Evolutionary conservation across 2,888 invertebrate genomes (phyloP).

Genomic region (Palloptera scutellata): DNA sequence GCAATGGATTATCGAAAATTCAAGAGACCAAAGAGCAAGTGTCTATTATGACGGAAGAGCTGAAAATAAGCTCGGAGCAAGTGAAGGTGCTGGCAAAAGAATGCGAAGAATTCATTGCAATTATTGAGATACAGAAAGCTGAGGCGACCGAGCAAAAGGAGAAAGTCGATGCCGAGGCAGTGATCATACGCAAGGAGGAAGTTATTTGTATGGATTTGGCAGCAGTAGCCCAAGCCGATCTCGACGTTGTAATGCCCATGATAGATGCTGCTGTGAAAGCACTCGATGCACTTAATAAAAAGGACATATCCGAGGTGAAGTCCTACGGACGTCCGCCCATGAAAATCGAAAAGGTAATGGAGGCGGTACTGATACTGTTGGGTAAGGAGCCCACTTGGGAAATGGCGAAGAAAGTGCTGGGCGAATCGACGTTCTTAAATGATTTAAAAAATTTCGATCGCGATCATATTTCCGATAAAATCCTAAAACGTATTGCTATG

Average conservation of each 20-base stretch:
- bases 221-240: slow-evolving; percentile 81
- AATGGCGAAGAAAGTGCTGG: slow-evolving; percentile 85
- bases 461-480: slow-evolving; percentile 85
- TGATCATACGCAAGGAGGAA: slow-evolving; percentile 82
- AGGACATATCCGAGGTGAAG: slow-evolving; percentile 88
- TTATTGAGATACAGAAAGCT: slow-evolving; percentile 80
- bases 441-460: slow-evolving; percentile 86
- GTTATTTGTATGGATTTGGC: slow-evolving; percentile 82
- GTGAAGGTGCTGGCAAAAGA: slow-evolving; percentile 80
- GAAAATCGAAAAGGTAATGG: slow-evolving; percentile 89
- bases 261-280: slow-evolving; percentile 82
- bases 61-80: slow-evolving; percentile 76
- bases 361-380: slow-evolving; percentile 85
- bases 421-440: slow-evolving; percentile 80
- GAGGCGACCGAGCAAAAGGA: slow-evolving; percentile 86
- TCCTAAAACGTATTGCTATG: slow-evolving; percentile 79
- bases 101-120: slow-evolving; percentile 85
- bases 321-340: slow-evolving; percentile 87
- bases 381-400: slow-evolving; percentile 80
- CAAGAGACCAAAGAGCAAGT: slow-evolving; percentile 86
- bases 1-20: slow-evolving; percentile 85
- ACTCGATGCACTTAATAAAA: slow-evolving; percentile 82
- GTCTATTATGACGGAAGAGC: slow-evolving; percentile 82
- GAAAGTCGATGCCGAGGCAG: slow-evolving; percentile 75
- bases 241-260: slow-evolving; percentile 87